phyloP scores from a whole-genome alignment of 2,113 vertebrate genomes.

The Caretta caretta region DNA sequence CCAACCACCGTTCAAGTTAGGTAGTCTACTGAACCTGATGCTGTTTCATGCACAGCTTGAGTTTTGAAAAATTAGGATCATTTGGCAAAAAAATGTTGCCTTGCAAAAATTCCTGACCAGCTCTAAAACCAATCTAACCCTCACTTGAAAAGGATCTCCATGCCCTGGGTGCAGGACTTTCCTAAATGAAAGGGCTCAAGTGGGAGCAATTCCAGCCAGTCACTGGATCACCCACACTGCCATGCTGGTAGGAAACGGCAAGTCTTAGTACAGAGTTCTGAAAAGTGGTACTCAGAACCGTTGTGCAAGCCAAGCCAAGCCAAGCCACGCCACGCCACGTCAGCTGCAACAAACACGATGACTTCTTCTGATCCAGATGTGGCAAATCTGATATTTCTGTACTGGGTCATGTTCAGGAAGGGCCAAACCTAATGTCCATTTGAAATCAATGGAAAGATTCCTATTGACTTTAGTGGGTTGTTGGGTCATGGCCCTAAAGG shows the following conservation, averaged over 20 bases:
- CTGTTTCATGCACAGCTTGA: background rate
- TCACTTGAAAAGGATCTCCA: too few relatives aligned
- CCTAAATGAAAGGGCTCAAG: too few relatives aligned
- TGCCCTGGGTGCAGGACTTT: too few relatives aligned
- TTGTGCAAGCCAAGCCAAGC: background rate
- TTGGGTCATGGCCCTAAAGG: background rate
- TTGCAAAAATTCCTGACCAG: background rate
- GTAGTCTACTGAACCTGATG: background rate
- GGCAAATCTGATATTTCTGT: background rate
- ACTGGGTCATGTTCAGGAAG: background rate
- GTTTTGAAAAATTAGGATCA: background rate
- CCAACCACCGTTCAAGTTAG: background rate
- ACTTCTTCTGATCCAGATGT: background rate
- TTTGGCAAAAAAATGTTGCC: background rate
- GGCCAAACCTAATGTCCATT: background rate
- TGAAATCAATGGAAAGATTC: background rate
- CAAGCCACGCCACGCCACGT: background rate
- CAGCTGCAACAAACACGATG: background rate
- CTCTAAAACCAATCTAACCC: too few relatives aligned
- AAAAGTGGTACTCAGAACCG: background rate
- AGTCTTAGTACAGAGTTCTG: background rate
- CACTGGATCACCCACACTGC: background rate
- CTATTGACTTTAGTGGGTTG: background rate
- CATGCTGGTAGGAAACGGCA: background rate
- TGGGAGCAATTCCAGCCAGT: too few relatives aligned